Conservation (phyloP, 2,113 vertebrate species). For the Hippocampus zosterae region DNA sequence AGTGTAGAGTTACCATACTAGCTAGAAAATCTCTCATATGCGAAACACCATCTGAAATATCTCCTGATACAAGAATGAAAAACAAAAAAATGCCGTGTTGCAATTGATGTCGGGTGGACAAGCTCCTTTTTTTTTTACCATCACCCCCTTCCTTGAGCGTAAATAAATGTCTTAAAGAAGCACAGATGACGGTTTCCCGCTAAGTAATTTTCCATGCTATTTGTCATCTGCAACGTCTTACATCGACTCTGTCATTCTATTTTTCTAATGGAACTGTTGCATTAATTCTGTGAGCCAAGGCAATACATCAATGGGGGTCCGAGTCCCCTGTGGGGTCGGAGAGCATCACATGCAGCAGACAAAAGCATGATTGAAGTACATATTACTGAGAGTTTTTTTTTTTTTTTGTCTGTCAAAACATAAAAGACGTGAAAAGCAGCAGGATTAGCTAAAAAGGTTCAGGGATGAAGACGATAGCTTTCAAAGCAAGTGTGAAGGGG, state of each 20-base stretch:
- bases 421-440: background rate
- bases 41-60: constrained; percentile 36
- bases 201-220: constrained; percentile 62
- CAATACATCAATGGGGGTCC: constrained; percentile 47
- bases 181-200: constrained; percentile 63
- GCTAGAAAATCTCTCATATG: constrained; percentile 14
- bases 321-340: constrained; percentile 38
- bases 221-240: constrained; percentile 62
- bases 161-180: constrained; percentile 53
- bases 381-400: background rate
- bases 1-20: too few species aligned
- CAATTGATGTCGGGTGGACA: constrained; percentile 26
- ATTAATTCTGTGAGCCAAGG: constrained; percentile 55
- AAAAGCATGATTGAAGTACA: background rate
- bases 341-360: background rate
- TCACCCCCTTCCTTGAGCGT: constrained; percentile 10
- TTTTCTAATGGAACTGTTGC: constrained; percentile 71
- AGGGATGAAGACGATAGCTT: too few species aligned
- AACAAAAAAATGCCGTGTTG: background rate
- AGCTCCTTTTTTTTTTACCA: background rate
- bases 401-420: too few species aligned
- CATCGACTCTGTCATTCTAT: constrained; percentile 68
- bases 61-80: constrained; percentile 14
- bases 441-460: background rate
- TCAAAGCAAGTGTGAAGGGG: too few species aligned